These are phyloP conservation scores for Thrips palmi DNA, from an alignment of 1,140 invertebrate genomes.

Conservation along the genomic window DNA sequence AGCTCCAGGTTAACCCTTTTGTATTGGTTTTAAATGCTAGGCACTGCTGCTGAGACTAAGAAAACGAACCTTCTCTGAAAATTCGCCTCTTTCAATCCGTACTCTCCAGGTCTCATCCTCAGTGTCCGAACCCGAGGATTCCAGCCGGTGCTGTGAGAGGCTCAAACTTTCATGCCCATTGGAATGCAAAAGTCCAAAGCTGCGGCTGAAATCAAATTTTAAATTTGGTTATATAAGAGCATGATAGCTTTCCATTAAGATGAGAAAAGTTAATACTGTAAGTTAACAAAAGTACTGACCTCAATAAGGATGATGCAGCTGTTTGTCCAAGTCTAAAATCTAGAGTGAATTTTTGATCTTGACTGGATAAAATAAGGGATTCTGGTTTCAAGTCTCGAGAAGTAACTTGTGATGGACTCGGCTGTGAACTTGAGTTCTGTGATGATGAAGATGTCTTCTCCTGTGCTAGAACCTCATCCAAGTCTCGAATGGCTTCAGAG, in stretches of 20 bases:
- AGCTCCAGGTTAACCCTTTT: too few species aligned
- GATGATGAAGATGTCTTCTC: slow-evolving; percentile 36
- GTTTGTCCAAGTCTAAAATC: slow-evolving; percentile 20
- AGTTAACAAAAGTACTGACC: too few species aligned
- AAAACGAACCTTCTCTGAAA: slow-evolving; percentile 46
- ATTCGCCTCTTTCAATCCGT: slow-evolving; percentile 40
- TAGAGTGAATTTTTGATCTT: slow-evolving; percentile 16
- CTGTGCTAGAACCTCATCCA: slow-evolving; percentile 39
- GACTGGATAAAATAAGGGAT: slow-evolving; percentile 5
- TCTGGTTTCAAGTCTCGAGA: background rate
- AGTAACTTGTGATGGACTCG: slow-evolving; percentile 23
- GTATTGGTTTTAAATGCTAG: too few species aligned
- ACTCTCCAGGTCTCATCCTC: slow-evolving; percentile 46
- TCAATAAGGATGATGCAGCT: background rate
- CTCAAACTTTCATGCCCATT: too few species aligned
- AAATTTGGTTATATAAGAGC: too few species aligned
- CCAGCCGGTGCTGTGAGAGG: slow-evolving; percentile 11
- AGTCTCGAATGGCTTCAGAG: slow-evolving; percentile 40
- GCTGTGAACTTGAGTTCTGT: slow-evolving; percentile 28
- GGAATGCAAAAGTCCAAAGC: too few species aligned
- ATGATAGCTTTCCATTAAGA: too few species aligned
- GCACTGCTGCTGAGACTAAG: too few species aligned
- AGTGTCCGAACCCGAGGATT: slow-evolving; percentile 34
- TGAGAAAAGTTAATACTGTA: too few species aligned
- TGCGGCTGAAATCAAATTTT: too few species aligned